Base-by-base conservation (phyloP, 2,888 invertebrate genomes). In the Scrobipalpa costella region DNA sequence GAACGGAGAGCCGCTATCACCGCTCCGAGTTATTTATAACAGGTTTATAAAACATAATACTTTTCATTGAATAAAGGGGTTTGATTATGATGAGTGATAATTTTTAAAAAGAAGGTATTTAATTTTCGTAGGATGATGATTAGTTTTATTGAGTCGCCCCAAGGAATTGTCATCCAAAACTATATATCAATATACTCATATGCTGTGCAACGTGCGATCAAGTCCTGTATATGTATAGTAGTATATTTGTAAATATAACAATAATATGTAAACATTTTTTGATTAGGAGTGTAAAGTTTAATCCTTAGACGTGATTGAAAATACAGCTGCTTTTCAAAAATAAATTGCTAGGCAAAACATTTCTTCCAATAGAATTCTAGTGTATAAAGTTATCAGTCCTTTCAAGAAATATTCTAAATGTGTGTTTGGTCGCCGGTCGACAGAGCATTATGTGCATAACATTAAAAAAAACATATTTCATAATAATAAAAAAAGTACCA, bases 171-270 rank as follows among this genome's bases (percentile, higher is more conserved):
- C 27, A 27, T 27, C 27, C 27, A 5, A 27, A 27, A 27, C 27
- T 27, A 27, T 27, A 27, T 27, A 66, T 68, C 62, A 49, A 44
- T 27, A 27, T 27, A 27, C n/a, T 44, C 15, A 69, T 69, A 72
- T 73, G 71, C 71, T 74, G 72, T 75, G 73, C 69, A 67, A 70
- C 70, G 66, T 66, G 71, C 74, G 72, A 74, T 74, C 70, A 71
- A 73, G 63, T 27, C 66, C 64, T 66, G 7, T 44, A 7, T 75
- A 73, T 75, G 72, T 64, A 75, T 75, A 73, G 66, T 72, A 27
- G 27, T 27, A 69, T 63, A 68, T 64, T 59, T 75, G 72, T 73
- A 75, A 66, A 75, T 72, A 73, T 65, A 67, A 55, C 15, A 44
- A 15, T n/a, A n/a, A 15, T n/a, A 15, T 44, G n/a, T 44, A 15